phyloP scores from a whole-genome alignment of 2,797 vertebrate species.

The Lepus townsendii region DNA sequence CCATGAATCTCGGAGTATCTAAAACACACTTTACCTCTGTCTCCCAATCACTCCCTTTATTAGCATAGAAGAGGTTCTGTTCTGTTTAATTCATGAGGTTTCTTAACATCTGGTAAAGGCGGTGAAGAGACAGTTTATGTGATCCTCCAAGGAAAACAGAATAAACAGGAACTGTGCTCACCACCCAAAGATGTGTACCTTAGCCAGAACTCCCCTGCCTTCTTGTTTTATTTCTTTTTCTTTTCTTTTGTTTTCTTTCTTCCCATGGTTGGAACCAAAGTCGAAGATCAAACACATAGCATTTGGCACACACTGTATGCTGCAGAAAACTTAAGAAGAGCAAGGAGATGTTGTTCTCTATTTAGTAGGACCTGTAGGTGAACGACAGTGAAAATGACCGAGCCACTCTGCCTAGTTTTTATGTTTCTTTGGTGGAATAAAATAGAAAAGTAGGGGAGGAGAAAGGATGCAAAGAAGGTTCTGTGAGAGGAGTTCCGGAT shows the following conservation, averaged over 20 bases:
- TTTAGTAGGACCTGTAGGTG: neutral
- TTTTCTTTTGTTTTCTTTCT: neutral
- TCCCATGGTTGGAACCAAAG: neutral
- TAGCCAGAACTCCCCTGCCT: neutral
- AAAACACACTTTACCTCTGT: slow-evolving; percentile 44
- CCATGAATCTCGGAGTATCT: slow-evolving; percentile 1
- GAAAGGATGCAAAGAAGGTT: neutral
- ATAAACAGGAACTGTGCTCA: slow-evolving; percentile 10
- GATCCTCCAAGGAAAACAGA: slow-evolving; percentile 63
- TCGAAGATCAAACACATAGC: neutral
- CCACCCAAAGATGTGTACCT: neutral
- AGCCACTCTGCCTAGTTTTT: neutral
- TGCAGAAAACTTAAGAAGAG: neutral
- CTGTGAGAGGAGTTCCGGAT: neutral
- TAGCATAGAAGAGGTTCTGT: slow-evolving; percentile 40
- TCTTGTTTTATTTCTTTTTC: neutral
- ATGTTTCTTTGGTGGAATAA: neutral
- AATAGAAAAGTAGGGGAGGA: neutral
- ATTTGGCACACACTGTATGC: neutral
- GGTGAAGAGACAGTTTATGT: slow-evolving; percentile 66
- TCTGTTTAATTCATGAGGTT: slow-evolving; percentile 54
- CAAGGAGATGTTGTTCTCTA: neutral
- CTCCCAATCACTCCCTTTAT: slow-evolving; percentile 54
- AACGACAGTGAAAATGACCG: neutral
- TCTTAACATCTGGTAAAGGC: slow-evolving; percentile 63